Conservation (phyloP, 2,888 invertebrate genomes). For the Danaus chrysippus region DNA sequence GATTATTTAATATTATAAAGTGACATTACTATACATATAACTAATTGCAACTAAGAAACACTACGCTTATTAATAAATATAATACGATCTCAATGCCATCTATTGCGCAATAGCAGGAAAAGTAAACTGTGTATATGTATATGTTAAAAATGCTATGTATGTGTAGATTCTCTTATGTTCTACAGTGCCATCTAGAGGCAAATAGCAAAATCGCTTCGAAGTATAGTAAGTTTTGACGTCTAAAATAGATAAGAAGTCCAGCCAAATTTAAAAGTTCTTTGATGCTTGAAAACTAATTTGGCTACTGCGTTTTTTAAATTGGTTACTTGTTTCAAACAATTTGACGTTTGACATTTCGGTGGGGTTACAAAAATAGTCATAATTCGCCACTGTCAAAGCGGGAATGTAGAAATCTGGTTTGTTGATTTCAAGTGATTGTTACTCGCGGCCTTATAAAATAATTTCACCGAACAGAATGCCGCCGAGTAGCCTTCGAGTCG, state of each 20-base stretch:
- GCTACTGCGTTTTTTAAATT: not conserved
- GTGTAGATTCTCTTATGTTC: not conserved
- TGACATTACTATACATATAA: not conserved
- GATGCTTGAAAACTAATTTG: not conserved
- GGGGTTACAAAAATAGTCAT: conserved; percentile 26
- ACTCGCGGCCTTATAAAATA: conserved; percentile 69
- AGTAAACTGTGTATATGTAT: too few species aligned
- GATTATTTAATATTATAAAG: not conserved
- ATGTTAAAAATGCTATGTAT: too few species aligned
- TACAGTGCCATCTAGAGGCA: conserved; percentile 15
- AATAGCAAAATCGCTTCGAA: conserved; percentile 15
- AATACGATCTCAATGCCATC: too few species aligned
- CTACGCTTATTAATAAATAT: too few species aligned
- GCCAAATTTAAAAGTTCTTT: conserved; percentile 16
- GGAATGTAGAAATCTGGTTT: conserved; percentile 74
- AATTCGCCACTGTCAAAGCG: conserved; percentile 45
- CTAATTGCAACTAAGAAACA: not conserved
- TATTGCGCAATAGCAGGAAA: too few species aligned
- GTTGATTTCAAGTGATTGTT: conserved; percentile 74
- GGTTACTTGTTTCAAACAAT: conserved; percentile 11
- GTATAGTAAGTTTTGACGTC: not conserved
- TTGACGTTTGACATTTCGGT: conserved; percentile 29
- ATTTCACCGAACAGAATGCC: conserved; percentile 70
- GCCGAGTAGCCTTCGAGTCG: conserved; percentile 81
- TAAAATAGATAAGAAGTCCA: conserved; percentile 19